Evolutionary conservation across 2,888 invertebrate genomes (phyloP).

Genomic region (Patella caerulea): DNA sequence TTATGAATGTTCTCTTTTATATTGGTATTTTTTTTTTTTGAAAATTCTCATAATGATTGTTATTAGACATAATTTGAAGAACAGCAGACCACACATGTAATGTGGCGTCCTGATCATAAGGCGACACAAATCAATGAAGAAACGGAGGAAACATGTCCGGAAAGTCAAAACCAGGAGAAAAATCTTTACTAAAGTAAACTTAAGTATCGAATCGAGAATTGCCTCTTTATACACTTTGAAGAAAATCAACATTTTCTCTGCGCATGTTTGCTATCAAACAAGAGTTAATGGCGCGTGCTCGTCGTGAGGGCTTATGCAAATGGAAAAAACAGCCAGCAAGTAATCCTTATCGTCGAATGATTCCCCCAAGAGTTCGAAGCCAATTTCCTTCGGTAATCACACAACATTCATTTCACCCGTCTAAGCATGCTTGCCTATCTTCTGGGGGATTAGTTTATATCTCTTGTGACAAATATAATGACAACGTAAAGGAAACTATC

Average conservation of each 20-base stretch:
- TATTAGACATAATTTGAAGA: too few species aligned
- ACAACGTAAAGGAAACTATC: constrained; percentile 28
- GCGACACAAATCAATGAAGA: background rate
- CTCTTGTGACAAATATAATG: constrained; percentile 42
- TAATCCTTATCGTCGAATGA: constrained; percentile 34
- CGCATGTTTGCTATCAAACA: constrained; percentile 36
- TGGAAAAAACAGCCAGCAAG: constrained; percentile 33
- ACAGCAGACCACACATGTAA: too few species aligned
- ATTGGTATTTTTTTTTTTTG: too few species aligned
- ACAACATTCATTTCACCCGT: constrained; percentile 48
- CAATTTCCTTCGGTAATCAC: constrained; percentile 58
- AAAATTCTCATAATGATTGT: too few species aligned
- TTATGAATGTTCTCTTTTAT: too few species aligned
- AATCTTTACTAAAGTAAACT: constrained; percentile 25
- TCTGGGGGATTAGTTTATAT: constrained; percentile 32
- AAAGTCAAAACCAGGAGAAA: constrained; percentile 22
- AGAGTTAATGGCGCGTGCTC: constrained; percentile 36
- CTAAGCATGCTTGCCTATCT: constrained; percentile 29
- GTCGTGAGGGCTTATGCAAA: constrained; percentile 30
- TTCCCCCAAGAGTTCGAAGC: constrained; percentile 51
- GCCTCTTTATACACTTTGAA: constrained; percentile 21
- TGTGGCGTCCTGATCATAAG: background rate
- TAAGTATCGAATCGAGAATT: constrained; percentile 23
- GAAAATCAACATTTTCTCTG: constrained; percentile 27
- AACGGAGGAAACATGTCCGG: background rate